phyloP scores from a whole-genome alignment of 2,797 vertebrate genomes.

The Xyrichtys novacula region DNA sequence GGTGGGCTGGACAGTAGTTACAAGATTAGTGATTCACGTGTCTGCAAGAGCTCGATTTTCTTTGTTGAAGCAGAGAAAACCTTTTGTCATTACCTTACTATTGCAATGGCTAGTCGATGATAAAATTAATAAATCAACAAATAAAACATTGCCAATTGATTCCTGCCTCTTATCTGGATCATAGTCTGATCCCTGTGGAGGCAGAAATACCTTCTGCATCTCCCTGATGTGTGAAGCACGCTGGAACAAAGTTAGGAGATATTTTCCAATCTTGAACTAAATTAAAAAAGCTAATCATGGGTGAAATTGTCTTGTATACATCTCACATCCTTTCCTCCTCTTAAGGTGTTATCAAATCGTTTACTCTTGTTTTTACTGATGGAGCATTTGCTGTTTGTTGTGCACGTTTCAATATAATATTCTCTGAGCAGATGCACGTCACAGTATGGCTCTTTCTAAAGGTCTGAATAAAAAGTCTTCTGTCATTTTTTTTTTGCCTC shows the following conservation, averaged over 20 bases:
- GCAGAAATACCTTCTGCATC: constrained; percentile 6
- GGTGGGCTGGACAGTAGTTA: constrained; percentile 60
- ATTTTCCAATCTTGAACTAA: constrained; percentile 39
- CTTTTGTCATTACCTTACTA: constrained; percentile 59
- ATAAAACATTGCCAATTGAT: constrained; percentile 38
- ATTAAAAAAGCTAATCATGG: constrained; percentile 63
- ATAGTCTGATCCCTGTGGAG: constrained; percentile 7
- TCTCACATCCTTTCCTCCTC: constrained; percentile 49
- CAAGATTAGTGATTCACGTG: constrained; percentile 71
- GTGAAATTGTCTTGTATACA: constrained; percentile 77
- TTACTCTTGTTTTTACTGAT: constrained; percentile 55
- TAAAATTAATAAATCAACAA: too few species aligned
- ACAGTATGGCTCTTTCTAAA: constrained; percentile 45
- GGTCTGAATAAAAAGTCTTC: constrained; percentile 41
- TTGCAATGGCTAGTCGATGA: constrained; percentile 32
- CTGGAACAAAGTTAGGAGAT: constrained; percentile 30
- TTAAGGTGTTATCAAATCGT: constrained; percentile 49
- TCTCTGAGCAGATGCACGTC: constrained; percentile 38
- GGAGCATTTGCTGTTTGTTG: constrained; percentile 47
- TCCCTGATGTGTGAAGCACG: constrained; percentile 29
- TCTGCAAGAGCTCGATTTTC: constrained; percentile 50
- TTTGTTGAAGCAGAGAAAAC: constrained; percentile 59
- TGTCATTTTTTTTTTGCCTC: constrained; percentile 23
- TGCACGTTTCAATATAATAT: constrained; percentile 58
- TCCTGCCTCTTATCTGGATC: constrained; percentile 22